phyloP scores from a whole-genome alignment of 2,888 invertebrate genomes.

The Physocephala rufipes region DNA sequence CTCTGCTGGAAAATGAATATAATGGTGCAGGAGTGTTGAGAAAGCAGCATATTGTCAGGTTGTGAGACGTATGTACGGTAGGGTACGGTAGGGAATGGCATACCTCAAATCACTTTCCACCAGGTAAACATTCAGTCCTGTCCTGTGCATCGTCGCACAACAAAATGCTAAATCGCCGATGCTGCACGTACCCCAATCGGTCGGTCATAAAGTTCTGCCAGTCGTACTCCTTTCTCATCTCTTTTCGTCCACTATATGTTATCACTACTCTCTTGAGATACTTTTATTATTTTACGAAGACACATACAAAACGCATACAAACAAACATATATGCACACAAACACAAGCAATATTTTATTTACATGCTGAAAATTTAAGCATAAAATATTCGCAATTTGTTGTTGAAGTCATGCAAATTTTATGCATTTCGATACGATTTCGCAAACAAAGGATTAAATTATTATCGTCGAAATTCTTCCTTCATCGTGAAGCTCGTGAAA shows the following conservation, averaged over 20 bases:
- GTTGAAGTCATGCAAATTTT: slow-evolving; percentile 23
- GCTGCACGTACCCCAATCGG: slow-evolving; percentile 23
- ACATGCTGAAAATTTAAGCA: slow-evolving; percentile 20
- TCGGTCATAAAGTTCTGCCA: not conserved
- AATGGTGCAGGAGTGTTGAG: slow-evolving; percentile 22
- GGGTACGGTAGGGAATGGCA: no score
- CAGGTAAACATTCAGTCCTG: slow-evolving; percentile 25
- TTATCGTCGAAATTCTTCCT: not conserved
- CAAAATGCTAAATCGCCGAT: not conserved
- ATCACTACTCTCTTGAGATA: no score
- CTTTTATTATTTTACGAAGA: no score
- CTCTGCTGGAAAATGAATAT: not conserved
- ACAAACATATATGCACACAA: no score
- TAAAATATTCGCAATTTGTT: slow-evolving; percentile 3
- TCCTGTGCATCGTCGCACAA: slow-evolving; percentile 7
- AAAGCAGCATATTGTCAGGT: no score
- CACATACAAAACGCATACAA: no score
- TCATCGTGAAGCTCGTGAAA: not conserved
- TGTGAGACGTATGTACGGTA: no score
- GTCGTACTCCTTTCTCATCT: not conserved
- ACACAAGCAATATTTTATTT: not conserved
- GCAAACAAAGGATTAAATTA: slow-evolving; percentile 29
- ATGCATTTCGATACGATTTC: slow-evolving; percentile 19
- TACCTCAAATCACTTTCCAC: slow-evolving; percentile 28
- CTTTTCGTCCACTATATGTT: not conserved